Base-by-base conservation (phyloP, 2,113 vertebrate species). In the Sinocyclocheilus anshuiensis region DNA sequence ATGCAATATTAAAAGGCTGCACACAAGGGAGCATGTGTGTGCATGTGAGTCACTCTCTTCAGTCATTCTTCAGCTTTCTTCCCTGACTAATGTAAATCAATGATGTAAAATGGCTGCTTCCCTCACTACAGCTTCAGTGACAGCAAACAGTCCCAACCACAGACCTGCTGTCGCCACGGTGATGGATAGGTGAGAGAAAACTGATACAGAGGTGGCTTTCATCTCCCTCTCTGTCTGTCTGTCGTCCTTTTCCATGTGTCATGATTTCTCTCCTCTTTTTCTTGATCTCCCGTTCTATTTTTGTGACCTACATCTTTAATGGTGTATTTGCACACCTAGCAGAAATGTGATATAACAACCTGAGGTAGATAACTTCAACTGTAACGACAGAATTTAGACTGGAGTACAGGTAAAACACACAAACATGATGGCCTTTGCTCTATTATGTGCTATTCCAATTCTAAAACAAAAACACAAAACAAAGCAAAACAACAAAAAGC, bases 1-100 rank as follows among this genome's bases (percentile, higher is more conserved):
- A 84, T 90, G 84, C 86, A 87, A 87, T 80, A 87, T 88, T 87
- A 87, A 87, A 87, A 84, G 86, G 18, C 86, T 81, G 79, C 57
- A 87, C 74, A 72, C 76, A 84, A 29, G 74, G 55, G 74, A 57
- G 59, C 1, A 29, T 50, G 67, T 63, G 48, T 22, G 72, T 74
- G 39, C 77, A 63, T 72, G 81, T 57, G 55, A 33, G 36, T 75
- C 39, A 33, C 61, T 86, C 63, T 59, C 45, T 86, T 45, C 42
- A 74, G 36, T 63, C 82, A 18, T 22, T 59, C 26, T 55, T 45
- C 50, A 50, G n/a, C 69, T 33, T n/a, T 53, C 18, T 75, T 79
- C 26, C 36, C 61, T 87, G 53, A 80, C 88, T 84, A 80, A 87
- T 85, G 76, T 84, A 81, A 88, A 88, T 87, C 83, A 84, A 75